These are phyloP conservation scores for Apaloderma vittatum DNA, from an alignment of 2,113 vertebrate species.

Conservation along the genomic window DNA sequence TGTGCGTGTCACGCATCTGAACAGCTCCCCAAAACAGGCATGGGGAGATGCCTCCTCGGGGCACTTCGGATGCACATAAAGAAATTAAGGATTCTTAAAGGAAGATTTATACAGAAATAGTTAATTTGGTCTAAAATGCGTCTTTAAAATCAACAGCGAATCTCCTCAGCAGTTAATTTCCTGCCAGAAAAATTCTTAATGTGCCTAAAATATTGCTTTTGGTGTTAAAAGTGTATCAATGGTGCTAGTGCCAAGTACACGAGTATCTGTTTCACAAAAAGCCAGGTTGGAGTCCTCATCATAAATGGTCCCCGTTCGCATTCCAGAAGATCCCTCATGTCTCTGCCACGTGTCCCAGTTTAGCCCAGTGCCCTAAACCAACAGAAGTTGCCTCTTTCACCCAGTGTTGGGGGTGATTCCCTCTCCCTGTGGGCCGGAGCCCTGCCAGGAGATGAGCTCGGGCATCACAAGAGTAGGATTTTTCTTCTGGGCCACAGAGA, in stretches of 20 bases:
- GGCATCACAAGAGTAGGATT: accelerated
- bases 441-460: neutral
- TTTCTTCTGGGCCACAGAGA: neutral
- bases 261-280: neutral
- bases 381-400: neutral
- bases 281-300: neutral
- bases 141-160: neutral
- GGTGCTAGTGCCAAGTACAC: neutral
- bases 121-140: neutral
- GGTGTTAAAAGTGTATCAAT: neutral
- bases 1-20: neutral
- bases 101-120: neutral
- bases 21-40: neutral
- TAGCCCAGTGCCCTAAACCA: accelerated
- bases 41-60: neutral
- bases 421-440: too few relatives aligned
- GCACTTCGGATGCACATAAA: neutral
- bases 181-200: neutral
- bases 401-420: too few relatives aligned
- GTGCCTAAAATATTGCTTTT: neutral
- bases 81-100: neutral
- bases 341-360: accelerated
- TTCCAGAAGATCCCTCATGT: neutral
- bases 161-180: neutral
- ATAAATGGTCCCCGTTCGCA: neutral